Evolutionary conservation across 2,888 invertebrate genomes (phyloP).

Genomic region (Cerastis leucographa): DNA sequence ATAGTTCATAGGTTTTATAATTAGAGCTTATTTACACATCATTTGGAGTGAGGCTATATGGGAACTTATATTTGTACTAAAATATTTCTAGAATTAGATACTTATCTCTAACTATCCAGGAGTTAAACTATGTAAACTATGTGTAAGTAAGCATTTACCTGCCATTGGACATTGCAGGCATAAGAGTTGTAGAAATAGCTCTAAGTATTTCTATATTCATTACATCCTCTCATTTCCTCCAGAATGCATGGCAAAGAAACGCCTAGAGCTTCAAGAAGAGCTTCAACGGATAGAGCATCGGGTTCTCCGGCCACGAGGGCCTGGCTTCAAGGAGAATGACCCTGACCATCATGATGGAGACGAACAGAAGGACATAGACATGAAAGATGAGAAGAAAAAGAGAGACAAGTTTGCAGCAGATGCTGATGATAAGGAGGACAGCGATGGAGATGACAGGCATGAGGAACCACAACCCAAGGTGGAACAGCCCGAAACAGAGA

Average conservation of each 20-base stretch:
- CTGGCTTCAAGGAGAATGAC: conserved; percentile 82
- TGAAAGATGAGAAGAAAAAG: conserved; percentile 58
- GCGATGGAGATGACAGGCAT: conserved; percentile 84
- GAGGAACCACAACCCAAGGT: conserved; percentile 67
- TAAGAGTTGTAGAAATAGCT: not conserved
- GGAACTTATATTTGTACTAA: not conserved
- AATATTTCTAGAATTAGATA: not conserved
- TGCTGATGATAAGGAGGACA: conserved; percentile 83
- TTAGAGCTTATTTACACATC: not conserved
- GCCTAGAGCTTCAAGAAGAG: conserved; percentile 92
- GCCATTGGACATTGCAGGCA: not conserved
- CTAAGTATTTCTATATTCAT: not conserved
- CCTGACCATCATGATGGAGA: conserved; percentile 65
- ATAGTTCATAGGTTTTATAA: not conserved
- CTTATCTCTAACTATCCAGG: not conserved
- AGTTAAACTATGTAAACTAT: not conserved
- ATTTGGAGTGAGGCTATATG: not conserved
- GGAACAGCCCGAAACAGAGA: conserved; percentile 29
- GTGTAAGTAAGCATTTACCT: conserved; percentile 14
- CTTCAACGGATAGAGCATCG: conserved; percentile 92
- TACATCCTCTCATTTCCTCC: conserved; percentile 52
- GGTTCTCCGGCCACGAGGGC: conserved; percentile 79
- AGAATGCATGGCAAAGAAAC: conserved; percentile 92
- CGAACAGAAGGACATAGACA: conserved; percentile 41
- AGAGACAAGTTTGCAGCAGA: conserved; percentile 64